Base-by-base conservation (phyloP, 2,888 invertebrate species). In the Phymatocera aterrima region DNA sequence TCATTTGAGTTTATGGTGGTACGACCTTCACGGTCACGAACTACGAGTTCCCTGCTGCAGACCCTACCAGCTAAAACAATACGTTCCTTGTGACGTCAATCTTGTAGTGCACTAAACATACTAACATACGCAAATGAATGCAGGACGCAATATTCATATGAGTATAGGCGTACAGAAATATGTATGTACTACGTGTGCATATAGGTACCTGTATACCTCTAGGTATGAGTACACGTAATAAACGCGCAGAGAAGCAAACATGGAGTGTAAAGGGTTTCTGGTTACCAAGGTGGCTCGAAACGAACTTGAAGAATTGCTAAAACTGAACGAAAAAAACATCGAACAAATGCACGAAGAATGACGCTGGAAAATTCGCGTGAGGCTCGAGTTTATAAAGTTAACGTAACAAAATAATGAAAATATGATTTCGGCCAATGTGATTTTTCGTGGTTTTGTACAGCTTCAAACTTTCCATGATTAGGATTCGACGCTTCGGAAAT, bases 1-100 rank as follows among this genome's bases (percentile, higher is more conserved):
- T 21, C 15, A 6, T 8, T 34, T 0, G 12, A 51, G 18, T 72
- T 37, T 46, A 4, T 15, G 24, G 2, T 21, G 37, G 18, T 75
- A 15, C 75, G 75, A 75, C 57, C 75, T 75, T 75, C 75, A 75
- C 57, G 75, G 60, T 75, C 57, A 60, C 75, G 72, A 34, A 34
- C 34, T 28, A 15, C 1, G 2, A 18, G 8, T n/a, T 15, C 21
- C 5, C 18, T n/a, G n/a, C 72, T 21, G 3, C 24, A 6, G n/a
- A 28, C 46, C 48, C n/a, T 3, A 40, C 51, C 12, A 2, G 43
- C 34, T 72, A 12, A 72, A 72, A 72, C 51, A 72, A 72, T 72
- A 72, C 8, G 48, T 34, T 31, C 48, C 51, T 72, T 72, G 51
- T 72, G 72, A 72, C 72, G 72, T 72, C 72, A 54, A 21, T 12